Base-by-base conservation (phyloP, 2,888 invertebrate species). In the Neocrepidodera transversa region DNA sequence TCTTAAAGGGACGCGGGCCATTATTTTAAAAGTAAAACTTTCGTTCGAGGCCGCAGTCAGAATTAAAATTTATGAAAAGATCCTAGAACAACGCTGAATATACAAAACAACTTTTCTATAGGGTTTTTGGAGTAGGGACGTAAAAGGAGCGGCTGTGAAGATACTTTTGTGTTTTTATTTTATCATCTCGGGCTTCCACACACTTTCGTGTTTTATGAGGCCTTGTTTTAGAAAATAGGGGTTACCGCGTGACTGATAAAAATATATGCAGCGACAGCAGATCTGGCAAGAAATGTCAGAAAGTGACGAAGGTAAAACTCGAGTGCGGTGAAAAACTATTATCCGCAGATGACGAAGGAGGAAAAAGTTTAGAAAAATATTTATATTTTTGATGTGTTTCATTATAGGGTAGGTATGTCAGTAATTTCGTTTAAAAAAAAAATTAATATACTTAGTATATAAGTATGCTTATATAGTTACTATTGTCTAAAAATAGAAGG, bases 81-180 rank as follows among this genome's bases (percentile, higher is more conserved):
- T 38, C 14, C 38, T 13, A 38, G 38, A 30, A 30, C 16, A 47
- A n/a, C 18, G 20, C 48, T 48, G 48, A 35, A 48, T 48, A 48
- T 35, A 18, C 48, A 48, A 48, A 48, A 32, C 17, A 48, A 32
- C 13, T 30, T 35, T 47, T 32, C 10, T 30, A 17, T 6, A 7
- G 32, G 32, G 30, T 48, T 48, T 48, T 10, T 2, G n/a, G 14
- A 3, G 30, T n/a, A 16, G 32, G 18, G 18, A 32, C 28, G 16
- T 30, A 7, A 18, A 6, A 32, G 35, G 17, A 32, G 32, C 48
- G 32, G 18, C 32, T 48, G 48, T 32, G 18, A 32, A 35, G 48
- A 18, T 18, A 18, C 48, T 48, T n/a, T 48, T 11, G 18, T 48
- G 18, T 48, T 48, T 48, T 48, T 48, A 48, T 48, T 48, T 35